Conservation (phyloP, 2,113 vertebrate species). For the Stercorarius parasiticus region DNA sequence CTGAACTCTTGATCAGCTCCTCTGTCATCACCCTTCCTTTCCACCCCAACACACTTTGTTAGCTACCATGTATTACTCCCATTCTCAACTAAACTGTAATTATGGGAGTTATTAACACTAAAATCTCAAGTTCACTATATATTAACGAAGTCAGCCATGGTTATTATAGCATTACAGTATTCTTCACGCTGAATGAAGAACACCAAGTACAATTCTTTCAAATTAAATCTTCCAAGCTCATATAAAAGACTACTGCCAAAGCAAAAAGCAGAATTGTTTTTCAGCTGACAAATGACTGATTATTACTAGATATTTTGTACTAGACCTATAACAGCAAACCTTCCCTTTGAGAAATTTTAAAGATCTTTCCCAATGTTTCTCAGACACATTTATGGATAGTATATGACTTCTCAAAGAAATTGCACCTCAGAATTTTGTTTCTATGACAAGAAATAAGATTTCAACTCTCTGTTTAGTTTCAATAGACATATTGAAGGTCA, state of each 20-base stretch:
- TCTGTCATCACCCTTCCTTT: not conserved
- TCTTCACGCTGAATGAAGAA: not conserved
- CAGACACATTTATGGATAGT: not conserved
- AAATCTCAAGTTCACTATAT: accelerated
- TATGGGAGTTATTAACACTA: not conserved
- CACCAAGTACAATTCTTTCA: not conserved
- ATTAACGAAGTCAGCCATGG: not conserved
- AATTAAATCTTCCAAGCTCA: not conserved
- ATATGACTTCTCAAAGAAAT: not conserved
- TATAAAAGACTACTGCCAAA: not conserved
- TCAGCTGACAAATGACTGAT: not conserved
- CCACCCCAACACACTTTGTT: not conserved
- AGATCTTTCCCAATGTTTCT: not conserved
- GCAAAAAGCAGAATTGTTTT: not conserved
- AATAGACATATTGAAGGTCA: not conserved
- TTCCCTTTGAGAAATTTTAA: not conserved
- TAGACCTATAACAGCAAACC: not conserved
- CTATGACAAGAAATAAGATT: slow-evolving; percentile 20
- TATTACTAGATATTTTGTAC: not conserved
- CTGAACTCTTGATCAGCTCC: not conserved
- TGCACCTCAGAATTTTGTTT: slow-evolving; percentile 17
- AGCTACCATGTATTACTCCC: not conserved
- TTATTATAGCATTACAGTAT: not conserved
- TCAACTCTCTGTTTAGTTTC: not conserved
- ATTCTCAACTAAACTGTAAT: not conserved